These are phyloP conservation scores for Drosophila ohnishii DNA, from an alignment of 1,140 invertebrate species.

Conservation along the genomic window DNA sequence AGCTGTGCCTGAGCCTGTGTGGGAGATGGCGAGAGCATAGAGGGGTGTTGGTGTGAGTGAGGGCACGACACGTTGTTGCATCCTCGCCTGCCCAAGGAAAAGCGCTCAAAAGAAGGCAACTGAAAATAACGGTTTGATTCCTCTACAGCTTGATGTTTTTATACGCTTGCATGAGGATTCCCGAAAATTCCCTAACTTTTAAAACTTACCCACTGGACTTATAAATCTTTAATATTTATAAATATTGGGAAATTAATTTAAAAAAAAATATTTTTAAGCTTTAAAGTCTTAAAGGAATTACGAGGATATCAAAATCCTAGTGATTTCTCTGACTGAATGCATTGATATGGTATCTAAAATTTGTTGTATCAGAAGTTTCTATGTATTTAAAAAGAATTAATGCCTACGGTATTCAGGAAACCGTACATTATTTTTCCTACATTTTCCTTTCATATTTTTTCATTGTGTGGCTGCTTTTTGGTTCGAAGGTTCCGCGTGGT, in stretches of 20 bases:
- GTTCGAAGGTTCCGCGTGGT: constrained; percentile 65
- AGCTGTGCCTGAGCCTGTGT: constrained; percentile 40
- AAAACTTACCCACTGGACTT: neutral
- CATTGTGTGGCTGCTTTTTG: constrained; percentile 23
- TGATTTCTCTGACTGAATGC: neutral
- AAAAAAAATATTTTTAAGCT: neutral
- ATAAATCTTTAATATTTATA: neutral
- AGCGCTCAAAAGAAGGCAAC: constrained; percentile 60
- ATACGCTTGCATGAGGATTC: neutral
- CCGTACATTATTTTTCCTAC: neutral
- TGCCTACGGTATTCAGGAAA: constrained; percentile 8
- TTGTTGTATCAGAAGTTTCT: too few species aligned
- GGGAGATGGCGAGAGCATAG: constrained; percentile 6
- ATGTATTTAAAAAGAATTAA: neutral
- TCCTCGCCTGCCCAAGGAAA: constrained; percentile 50
- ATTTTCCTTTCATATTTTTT: constrained; percentile 15
- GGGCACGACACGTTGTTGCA: constrained; percentile 76
- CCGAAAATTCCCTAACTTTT: neutral
- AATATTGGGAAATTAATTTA: neutral
- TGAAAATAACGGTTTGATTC: constrained; percentile 31
- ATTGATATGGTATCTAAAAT: neutral
- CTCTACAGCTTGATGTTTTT: constrained; percentile 5
- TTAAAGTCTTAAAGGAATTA: neutral
- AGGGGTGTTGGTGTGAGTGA: constrained; percentile 49
- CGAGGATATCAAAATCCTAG: neutral